These are phyloP conservation scores for Ambastaia sidthimunki DNA, from an alignment of 2,797 vertebrate species.

Conservation along the genomic window DNA sequence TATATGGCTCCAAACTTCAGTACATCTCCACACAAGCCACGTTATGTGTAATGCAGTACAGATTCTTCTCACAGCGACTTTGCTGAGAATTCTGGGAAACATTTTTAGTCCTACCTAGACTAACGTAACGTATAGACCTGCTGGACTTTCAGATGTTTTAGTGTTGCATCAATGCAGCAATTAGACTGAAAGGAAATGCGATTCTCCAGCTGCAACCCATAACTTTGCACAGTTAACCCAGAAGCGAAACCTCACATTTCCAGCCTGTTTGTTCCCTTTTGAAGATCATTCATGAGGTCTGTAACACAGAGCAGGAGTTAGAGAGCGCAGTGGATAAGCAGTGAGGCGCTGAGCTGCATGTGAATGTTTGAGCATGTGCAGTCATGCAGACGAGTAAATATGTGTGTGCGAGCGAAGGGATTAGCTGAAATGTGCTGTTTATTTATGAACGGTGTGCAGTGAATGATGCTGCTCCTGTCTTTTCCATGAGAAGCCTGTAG, in stretches of 20 bases:
- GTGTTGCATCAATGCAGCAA: conserved; percentile 46
- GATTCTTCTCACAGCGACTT: neutral
- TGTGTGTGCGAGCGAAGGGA: conserved; percentile 22
- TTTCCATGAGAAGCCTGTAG: conserved; percentile 25
- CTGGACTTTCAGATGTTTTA: conserved; percentile 51
- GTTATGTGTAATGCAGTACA: conserved; percentile 32
- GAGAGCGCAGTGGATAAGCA: conserved; percentile 45
- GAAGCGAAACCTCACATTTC: conserved; percentile 47
- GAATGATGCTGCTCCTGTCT: conserved; percentile 17
- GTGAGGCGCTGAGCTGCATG: conserved; percentile 39
- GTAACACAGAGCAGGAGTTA: conserved; percentile 32
- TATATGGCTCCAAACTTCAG: conserved; percentile 15
- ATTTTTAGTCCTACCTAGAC: conserved; percentile 10
- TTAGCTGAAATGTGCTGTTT: conserved; percentile 39
- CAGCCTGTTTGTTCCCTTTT: conserved; percentile 49
- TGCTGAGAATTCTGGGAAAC: conserved; percentile 23
- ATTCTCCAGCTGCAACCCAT: conserved; percentile 34
- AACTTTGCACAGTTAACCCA: conserved; percentile 60
- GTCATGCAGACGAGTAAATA: conserved; percentile 38
- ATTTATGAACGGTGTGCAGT: conserved; percentile 19
- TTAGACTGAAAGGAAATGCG: conserved; percentile 34
- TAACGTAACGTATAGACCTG: conserved; percentile 30
- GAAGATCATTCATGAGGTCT: conserved; percentile 46
- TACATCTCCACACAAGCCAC: conserved; percentile 22
- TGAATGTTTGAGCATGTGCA: conserved; percentile 34